Evolutionary conservation across 2,113 vertebrate genomes (phyloP), one percentile per base, ranked within the genome.

Genomic region (Castor canadensis): DNA sequence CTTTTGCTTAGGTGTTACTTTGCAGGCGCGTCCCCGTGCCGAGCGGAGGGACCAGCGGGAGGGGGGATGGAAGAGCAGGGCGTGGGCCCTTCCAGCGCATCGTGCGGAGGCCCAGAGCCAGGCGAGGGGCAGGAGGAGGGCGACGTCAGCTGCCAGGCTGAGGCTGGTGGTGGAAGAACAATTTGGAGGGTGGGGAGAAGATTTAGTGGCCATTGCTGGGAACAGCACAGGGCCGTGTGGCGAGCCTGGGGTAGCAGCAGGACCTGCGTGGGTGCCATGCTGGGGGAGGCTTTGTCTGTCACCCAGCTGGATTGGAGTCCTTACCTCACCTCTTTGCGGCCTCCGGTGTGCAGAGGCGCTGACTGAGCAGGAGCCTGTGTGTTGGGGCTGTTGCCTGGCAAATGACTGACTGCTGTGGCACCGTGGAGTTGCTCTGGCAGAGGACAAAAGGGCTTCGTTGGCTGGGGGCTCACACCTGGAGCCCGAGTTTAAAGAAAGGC

Each of bases 191-290:
- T 43, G 67, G 6, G 5, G 15, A 7, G 43, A 40, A 38, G 64
- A 35, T 24, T n/a, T 17, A 11, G 2, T 30, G 60, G 30, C 24
- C 0, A 0, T 13, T 0, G 6, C 9, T 82, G 35, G 38, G 76
- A 58, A 17, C 64, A 69, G 19, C 9, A 10, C 20, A 26, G 67
- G 40, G 87, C 64, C 5, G 0, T 35, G 10, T 1, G 12, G 24
- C 3, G 5, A 40, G 45, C 66, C 89, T 3, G 24, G 75, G 26
- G 11, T n/a, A 3, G 47, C 19, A 30, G 45, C 30, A 10, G 58
- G n/a, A 9, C 30, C 30, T 43, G 47, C 3, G 6, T 20, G 58
- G 17, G 43, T 11, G 1, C 10, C 26, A 28, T 26, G 22, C 38
- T 69, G 35, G 24, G 43, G 40, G 24, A 54, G 49, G 64, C 38